Percentiles rank a stretch among this genome's conserved stretches.
Conservation (phyloP, 2,797 vertebrate genomes). For the Threskiornis aethiopicus region DNA sequence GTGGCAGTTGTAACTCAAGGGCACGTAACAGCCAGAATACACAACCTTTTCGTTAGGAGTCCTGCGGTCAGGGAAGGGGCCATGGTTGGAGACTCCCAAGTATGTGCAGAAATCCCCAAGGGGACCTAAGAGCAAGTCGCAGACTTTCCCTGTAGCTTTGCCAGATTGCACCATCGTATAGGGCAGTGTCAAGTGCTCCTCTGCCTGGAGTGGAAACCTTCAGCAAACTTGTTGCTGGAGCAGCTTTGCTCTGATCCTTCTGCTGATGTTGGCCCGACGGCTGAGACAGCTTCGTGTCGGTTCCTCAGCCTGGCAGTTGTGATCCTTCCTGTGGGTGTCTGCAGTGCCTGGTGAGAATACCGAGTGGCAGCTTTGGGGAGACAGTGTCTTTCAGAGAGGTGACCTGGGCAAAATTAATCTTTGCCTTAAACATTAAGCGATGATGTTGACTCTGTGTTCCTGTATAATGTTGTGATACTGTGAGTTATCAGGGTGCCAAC, state of each 20-base stretch:
- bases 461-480: neutral
- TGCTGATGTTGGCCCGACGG: neutral
- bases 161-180: neutral
- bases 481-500: neutral
- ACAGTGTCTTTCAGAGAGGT: neutral
- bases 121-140: neutral
- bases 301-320: neutral
- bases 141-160: neutral
- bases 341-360: neutral
- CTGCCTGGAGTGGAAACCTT: neutral
- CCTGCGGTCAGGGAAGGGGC: neutral
- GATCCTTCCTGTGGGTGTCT: neutral
- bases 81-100: rapidly evolving
- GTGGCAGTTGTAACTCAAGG: neutral
- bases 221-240: neutral
- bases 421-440: neutral
- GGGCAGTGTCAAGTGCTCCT: neutral
- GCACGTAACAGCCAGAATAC: neutral
- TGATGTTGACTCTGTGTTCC: neutral
- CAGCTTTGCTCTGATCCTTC: neutral
- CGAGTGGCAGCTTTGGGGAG: rapidly evolving
- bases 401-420: neutral
- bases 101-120: neutral
- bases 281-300: neutral
- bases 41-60: neutral